Base-by-base conservation (phyloP, 2,113 vertebrate species). In the Ploceus nigricollis region DNA sequence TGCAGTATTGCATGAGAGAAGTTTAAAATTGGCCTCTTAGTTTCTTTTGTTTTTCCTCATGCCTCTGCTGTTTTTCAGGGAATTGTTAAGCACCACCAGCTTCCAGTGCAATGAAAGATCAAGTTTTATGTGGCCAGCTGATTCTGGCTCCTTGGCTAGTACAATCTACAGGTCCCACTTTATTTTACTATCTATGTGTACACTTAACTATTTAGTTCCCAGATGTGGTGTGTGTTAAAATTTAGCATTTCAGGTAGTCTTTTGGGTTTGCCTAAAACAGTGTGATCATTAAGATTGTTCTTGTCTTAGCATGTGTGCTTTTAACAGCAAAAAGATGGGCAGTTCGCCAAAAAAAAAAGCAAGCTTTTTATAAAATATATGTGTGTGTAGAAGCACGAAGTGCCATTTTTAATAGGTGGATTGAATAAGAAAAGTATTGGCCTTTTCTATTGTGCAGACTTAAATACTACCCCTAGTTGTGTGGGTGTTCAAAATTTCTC, bases 401-500 rank as follows among this genome's bases (percentile, higher is more conserved):
- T 48, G 10, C 65, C 89, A 76, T 90, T 90, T 77, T 89, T 82
- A 89, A 84, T 56, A 75, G 44, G 24, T 54, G 47, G 51, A 23
- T 53, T 66, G 70, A 84, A 39, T 66, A 84, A 71, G 42, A 53
- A n/a, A 96, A 63, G 25, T 79, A 39, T 68, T 87, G 87, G 10
- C 57, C 87, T 92, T 58, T 93, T 70, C 63, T 71, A 4, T 63
- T 82, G 33, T 65, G 35, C 57, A 79, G 78, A 53, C 45, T 93
- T 82, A 85, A 95, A 87, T 89, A 37, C 54, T 89, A n/a, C 87
- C 42, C 89, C 53, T 79, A 8, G 48, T 57, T 72, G 61, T 69
- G 91, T 87, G 87, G 86, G 69, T 72, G 91, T 91, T 91, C 7
- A 57, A 39, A 50, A 94, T 87, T 87, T 75, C 73, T 94, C 71